These are phyloP conservation scores for Rotaria macrura DNA, from an alignment of 2,888 invertebrate species.

Conservation along the genomic window DNA sequence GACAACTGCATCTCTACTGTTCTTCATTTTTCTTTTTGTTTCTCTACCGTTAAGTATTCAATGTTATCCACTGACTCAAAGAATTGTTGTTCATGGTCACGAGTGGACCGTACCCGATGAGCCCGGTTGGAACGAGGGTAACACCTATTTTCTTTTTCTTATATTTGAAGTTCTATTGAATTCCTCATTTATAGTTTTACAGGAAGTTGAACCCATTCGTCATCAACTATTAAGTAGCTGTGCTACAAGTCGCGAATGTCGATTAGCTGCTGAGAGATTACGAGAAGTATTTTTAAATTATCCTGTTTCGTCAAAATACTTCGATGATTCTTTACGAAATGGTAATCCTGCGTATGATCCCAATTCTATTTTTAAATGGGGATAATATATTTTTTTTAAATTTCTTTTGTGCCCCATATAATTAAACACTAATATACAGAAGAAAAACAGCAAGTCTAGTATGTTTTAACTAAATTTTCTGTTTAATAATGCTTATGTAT, in stretches of 20 bases:
- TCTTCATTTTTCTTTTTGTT: background rate
- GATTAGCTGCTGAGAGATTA: background rate
- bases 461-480: too few species aligned
- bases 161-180: too few species aligned
- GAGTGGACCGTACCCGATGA: background rate
- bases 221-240: background rate
- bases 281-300: background rate
- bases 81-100: background rate
- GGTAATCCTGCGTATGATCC: background rate
- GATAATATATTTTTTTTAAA: background rate
- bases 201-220: background rate
- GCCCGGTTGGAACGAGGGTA: background rate
- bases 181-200: background rate
- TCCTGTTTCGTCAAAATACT: background rate
- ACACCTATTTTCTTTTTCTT: background rate
- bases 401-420: too few species aligned
- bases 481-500: too few species aligned
- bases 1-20: background rate
- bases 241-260: background rate
- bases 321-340: background rate
- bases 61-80: background rate
- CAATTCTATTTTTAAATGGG: constrained; percentile 9
- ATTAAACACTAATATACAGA: too few species aligned
- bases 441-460: too few species aligned
- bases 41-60: background rate